These are phyloP conservation scores for Rotaria magnacalcarata DNA, from an alignment of 2,888 invertebrate species.

Conservation along the genomic window DNA sequence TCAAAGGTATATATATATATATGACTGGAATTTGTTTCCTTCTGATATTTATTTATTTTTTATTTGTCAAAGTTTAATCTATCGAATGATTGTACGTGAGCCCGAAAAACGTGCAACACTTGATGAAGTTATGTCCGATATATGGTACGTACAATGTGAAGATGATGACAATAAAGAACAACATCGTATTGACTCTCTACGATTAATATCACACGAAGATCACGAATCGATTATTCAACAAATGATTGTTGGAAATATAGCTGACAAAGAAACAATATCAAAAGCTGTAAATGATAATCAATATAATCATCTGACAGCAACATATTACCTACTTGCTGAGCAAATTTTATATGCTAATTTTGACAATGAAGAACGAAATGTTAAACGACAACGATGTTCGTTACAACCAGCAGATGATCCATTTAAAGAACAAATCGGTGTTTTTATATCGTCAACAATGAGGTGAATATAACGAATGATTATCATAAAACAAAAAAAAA, in stretches of 20 bases:
- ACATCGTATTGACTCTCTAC: conserved; percentile 64
- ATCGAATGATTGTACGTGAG: conserved; percentile 84
- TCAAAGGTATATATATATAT: conserved; percentile 61
- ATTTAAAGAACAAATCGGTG: neutral
- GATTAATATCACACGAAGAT: conserved; percentile 82
- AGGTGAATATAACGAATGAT: neutral
- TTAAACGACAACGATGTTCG: neutral
- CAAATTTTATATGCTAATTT: conserved; percentile 66
- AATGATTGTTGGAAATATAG: conserved; percentile 91
- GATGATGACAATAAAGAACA: conserved; percentile 60
- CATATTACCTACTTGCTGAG: conserved; percentile 91
- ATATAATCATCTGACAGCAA: conserved; percentile 96
- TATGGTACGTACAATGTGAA: conserved; percentile 65
- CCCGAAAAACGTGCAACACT: conserved; percentile 83
- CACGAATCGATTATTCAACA: conserved; percentile 83
- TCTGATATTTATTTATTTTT: too few relatives aligned
- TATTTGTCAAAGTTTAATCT: conserved; percentile 66
- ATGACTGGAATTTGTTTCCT: too few relatives aligned
- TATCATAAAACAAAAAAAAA: neutral
- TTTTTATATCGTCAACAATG: neutral
- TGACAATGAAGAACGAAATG: neutral
- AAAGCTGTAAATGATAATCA: conserved; percentile 89
- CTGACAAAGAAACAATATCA: conserved; percentile 84
- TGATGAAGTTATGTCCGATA: conserved; percentile 79
- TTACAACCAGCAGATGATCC: neutral